Evolutionary conservation across 2,888 invertebrate species (phyloP).

Genomic region (Andricus curvator): DNA sequence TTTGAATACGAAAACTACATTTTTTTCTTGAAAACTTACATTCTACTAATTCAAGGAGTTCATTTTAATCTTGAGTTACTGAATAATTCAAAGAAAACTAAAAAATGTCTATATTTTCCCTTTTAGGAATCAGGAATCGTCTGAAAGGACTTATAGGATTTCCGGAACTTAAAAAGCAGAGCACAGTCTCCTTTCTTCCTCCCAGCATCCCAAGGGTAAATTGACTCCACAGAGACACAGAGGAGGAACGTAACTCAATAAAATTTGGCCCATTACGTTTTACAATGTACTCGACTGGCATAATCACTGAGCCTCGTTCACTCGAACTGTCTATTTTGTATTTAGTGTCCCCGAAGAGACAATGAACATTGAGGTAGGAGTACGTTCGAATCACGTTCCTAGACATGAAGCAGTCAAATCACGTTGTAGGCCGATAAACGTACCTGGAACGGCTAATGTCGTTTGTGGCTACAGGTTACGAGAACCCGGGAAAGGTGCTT

Average conservation of each 20-base stretch:
- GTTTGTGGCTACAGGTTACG: slow-evolving; percentile 63
- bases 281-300: slow-evolving; percentile 39
- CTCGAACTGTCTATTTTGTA: slow-evolving; percentile 41
- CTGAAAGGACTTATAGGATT: slow-evolving; percentile 1
- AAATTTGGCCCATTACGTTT: slow-evolving; percentile 40
- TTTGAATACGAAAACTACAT: too few relatives aligned
- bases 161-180: slow-evolving; percentile 22
- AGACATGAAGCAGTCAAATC: slow-evolving; percentile 24
- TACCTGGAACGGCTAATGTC: slow-evolving; percentile 63
- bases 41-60: too few relatives aligned
- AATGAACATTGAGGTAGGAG: slow-evolving; percentile 40
- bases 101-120: neutral
- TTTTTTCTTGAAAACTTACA: too few relatives aligned
- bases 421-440: slow-evolving; percentile 54
- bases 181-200: slow-evolving; percentile 10
- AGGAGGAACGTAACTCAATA: slow-evolving; percentile 37
- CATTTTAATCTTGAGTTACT: too few relatives aligned
- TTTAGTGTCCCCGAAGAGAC: slow-evolving; percentile 35
- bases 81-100: neutral
- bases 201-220: slow-evolving; percentile 27
- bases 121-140: neutral
- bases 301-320: slow-evolving; percentile 40
- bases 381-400: slow-evolving; percentile 41
- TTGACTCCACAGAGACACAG: slow-evolving; percentile 7
- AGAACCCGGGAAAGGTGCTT: slow-evolving; percentile 50